Base-by-base conservation (phyloP, 2,888 invertebrate genomes). In the Lasius fuliginosus region DNA sequence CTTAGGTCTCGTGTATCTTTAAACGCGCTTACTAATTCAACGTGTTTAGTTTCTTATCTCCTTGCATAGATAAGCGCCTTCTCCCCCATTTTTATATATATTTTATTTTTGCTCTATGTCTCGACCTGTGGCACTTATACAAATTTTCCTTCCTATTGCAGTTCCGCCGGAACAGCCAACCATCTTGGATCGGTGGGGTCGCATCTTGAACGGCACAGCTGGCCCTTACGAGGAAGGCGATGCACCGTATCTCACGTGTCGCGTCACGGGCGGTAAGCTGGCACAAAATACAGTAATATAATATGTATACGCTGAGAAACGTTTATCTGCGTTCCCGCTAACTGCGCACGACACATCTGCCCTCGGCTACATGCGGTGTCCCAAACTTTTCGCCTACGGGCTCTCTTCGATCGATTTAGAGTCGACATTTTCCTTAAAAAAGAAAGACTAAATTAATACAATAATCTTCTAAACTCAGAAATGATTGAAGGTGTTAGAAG, bases 221-320 rank as follows among this genome's bases (percentile, higher is more conserved):
- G 98, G 98, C 3, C 98, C 98, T 0, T 97, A 98, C 94, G 97
- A 97, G 94, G 98, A 98, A 95, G 98, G 98, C 3, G 98, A 98
- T 92, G 98, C 98, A 93, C 97, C 98, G 88, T 96, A 97, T 82
- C 96, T 98, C 92, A 98, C 97, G 84, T 98, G 98, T 95, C 96
- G 98, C 89, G 98, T 98, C 69, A 97, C 97, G 88, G 98, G 98
- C 92, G 98, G 98, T 97, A 96, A 97, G 97, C 94, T 75, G 65
- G 42, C 23, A 33, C 40, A 27, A 64, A 79, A 81, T 69, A 62
- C 12, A 71, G n/a, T 23, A 33, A 67, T 77, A 79, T 42, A 79
- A 79, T 79, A 79, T 60, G 81, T 68, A 84, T 76, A 74, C 40
- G 27, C 40, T 42, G 40, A 46, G 23, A 27, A 60, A 27, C 27